Conservation (phyloP, 2,113 vertebrate genomes). For the Pteropus alecto region DNA sequence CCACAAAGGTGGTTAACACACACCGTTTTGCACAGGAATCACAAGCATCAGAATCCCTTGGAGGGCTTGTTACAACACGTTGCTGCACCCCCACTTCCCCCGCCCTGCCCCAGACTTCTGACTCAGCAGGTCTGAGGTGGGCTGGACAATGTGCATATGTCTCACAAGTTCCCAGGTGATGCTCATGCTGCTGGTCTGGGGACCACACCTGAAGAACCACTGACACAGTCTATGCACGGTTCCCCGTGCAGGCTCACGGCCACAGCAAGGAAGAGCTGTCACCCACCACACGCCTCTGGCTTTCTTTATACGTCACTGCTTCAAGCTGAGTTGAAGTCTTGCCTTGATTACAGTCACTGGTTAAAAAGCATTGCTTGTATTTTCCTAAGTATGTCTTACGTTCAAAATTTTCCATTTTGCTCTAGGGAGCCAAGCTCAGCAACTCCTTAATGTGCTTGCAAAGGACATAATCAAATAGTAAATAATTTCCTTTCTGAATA, state of each 20-base stretch:
- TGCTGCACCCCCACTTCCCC: neutral
- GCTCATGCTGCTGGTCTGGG: neutral
- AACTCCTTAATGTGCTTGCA: slow-evolving; percentile 11
- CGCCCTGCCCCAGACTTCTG: neutral
- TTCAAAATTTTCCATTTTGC: slow-evolving; percentile 44
- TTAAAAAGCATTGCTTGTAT: neutral
- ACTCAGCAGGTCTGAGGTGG: neutral
- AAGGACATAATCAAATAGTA: slow-evolving; percentile 1
- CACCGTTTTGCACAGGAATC: neutral
- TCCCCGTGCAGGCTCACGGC: neutral
- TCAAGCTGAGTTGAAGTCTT: neutral
- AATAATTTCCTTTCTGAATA: slow-evolving; percentile 19
- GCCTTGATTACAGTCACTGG: neutral
- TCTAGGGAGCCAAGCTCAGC: neutral
- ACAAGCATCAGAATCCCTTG: neutral
- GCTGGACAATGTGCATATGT: neutral
- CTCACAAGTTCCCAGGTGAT: neutral
- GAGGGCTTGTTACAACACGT: neutral
- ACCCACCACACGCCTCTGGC: neutral
- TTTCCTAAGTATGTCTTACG: slow-evolving; percentile 34
- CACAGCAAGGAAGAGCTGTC: neutral
- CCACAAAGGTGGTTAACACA: neutral
- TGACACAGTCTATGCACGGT: rapidly evolving
- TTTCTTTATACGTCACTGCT: neutral
- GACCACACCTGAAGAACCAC: neutral